phyloP scores from a whole-genome alignment of 2,113 vertebrate genomes.

The Gnathonemus longibarbis region DNA sequence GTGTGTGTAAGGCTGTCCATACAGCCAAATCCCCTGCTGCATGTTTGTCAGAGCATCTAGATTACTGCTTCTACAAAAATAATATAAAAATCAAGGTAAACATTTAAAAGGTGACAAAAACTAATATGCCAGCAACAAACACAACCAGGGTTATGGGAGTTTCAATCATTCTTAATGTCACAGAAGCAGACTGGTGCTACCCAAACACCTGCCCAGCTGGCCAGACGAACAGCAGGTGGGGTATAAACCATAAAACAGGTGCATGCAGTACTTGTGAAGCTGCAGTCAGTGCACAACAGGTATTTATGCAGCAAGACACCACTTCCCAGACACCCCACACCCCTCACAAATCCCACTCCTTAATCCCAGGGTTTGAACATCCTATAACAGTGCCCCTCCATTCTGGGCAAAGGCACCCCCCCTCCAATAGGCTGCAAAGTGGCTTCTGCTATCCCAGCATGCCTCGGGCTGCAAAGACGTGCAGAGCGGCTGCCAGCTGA shows the following conservation, averaged over 20 bases:
- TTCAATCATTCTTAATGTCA: neutral
- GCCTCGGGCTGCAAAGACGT: neutral
- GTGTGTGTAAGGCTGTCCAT: neutral
- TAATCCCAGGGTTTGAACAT: slow-evolving; percentile 20
- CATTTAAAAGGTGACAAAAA: neutral
- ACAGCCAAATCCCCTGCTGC: neutral
- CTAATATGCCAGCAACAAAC: neutral
- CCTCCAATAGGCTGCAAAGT: neutral
- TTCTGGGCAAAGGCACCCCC: neutral
- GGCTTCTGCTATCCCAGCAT: neutral
- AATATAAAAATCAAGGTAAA: neutral
- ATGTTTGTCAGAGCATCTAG: neutral
- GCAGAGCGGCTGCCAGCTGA: neutral
- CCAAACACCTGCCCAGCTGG: slow-evolving; percentile 30
- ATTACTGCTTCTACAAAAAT: neutral
- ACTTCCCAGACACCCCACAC: slow-evolving; percentile 26
- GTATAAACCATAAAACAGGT: neutral
- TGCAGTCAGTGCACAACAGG: slow-evolving; percentile 28
- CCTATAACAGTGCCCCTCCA: neutral
- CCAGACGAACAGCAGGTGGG: slow-evolving; percentile 29
- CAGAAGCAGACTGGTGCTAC: neutral
- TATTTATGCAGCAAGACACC: slow-evolving; percentile 31
- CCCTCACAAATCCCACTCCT: neutral
- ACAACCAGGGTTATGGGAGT: neutral
- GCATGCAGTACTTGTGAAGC: slow-evolving; percentile 25